These are phyloP conservation scores for Smithornis capensis DNA, from an alignment of 2,113 vertebrate genomes.

Conservation along the genomic window DNA sequence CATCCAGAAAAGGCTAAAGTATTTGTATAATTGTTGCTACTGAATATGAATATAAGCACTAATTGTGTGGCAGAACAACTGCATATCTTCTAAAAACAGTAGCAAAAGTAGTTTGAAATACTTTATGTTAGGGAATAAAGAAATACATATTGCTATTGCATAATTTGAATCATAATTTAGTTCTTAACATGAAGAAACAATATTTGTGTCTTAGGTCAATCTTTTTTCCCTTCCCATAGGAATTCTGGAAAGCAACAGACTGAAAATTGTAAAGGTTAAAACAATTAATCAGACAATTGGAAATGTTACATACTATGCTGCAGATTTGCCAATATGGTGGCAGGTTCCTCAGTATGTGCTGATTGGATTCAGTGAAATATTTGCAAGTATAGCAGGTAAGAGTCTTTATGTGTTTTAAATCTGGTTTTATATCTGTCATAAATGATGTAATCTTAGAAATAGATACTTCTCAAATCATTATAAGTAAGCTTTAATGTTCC, in stretches of 20 bases:
- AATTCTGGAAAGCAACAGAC: slow-evolving; percentile 92
- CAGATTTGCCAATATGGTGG: slow-evolving; percentile 95
- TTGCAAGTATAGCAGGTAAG: slow-evolving; percentile 96
- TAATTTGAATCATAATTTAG: neutral
- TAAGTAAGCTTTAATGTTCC: neutral
- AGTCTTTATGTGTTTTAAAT: neutral
- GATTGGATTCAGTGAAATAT: slow-evolving; percentile 96
- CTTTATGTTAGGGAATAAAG: neutral
- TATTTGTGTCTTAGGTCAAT: neutral
- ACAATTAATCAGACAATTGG: slow-evolving; percentile 88
- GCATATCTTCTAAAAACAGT: neutral
- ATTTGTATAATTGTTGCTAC: neutral
- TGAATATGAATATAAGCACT: neutral
- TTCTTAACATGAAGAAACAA: neutral
- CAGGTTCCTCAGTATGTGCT: slow-evolving; percentile 97
- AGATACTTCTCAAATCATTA: neutral
- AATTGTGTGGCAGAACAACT: neutral
- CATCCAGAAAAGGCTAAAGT: neutral
- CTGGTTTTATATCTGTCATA: neutral
- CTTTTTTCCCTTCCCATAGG: slow-evolving; percentile 64
- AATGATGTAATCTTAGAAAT: neutral
- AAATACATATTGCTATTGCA: neutral
- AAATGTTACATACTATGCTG: slow-evolving; percentile 83
- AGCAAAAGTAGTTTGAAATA: neutral
- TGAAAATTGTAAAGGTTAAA: slow-evolving; percentile 79